Evolutionary conservation across 2,888 invertebrate species (phyloP).

Genomic region (Nudaria mundana): DNA sequence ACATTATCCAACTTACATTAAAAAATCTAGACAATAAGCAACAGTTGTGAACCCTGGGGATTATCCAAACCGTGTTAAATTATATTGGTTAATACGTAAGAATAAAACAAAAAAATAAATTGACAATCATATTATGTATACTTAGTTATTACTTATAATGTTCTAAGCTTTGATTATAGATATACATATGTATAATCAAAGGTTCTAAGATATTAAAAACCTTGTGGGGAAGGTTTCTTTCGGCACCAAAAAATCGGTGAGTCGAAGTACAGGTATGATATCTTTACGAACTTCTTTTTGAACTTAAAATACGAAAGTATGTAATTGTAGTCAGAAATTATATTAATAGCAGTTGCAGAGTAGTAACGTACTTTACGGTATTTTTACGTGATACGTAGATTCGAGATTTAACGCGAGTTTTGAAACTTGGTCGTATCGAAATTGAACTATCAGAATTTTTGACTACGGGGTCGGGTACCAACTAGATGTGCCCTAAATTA

Average conservation of each 20-base stretch:
- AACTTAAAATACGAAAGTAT: conserved; percentile 14
- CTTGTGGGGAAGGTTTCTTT: conserved; percentile 28
- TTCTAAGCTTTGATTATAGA: no score
- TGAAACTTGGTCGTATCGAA: no score
- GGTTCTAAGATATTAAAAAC: conserved; percentile 49
- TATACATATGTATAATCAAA: conserved; percentile 50
- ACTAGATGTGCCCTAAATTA: conserved; percentile 46
- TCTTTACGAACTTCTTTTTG: no score
- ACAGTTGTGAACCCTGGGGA: conserved; percentile 52
- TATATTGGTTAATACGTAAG: conserved; percentile 57
- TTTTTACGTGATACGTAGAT: conserved; percentile 1
- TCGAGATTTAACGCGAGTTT: no score
- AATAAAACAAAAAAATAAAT: conserved; percentile 49
- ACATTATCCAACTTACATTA: conserved; percentile 60
- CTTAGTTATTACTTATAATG: conserved; percentile 43
- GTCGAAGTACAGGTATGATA: conserved; percentile 16
- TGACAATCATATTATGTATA: conserved; percentile 55
- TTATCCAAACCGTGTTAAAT: conserved; percentile 55
- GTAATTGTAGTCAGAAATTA: background rate
- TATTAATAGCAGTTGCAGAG: conserved; percentile 12
- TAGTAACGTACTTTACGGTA: conserved; percentile 11
- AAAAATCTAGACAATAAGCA: conserved; percentile 50
- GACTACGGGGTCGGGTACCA: conserved; percentile 43
- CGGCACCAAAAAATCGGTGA: conserved; percentile 33
- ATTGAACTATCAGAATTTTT: no score